Percentiles rank a stretch among this genome's conserved stretches.
Evolutionary conservation across 2,888 invertebrate species (phyloP).

Genomic region (Eulithis testata): DNA sequence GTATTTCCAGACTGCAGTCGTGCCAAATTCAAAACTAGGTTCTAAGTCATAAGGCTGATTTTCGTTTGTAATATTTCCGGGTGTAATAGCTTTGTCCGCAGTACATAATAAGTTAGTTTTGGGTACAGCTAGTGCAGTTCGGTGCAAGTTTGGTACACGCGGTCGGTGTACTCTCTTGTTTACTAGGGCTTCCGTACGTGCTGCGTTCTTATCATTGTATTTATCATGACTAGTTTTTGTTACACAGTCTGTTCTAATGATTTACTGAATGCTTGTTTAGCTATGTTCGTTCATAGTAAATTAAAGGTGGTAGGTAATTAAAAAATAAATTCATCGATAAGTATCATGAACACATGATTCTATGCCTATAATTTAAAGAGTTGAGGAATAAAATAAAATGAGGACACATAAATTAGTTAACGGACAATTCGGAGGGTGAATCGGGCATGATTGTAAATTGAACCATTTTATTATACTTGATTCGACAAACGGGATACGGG

Average conservation of each 20-base stretch:
- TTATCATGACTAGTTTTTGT: not conserved
- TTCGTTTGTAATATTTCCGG: not conserved
- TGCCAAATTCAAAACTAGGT: not conserved
- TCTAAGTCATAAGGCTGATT: not conserved
- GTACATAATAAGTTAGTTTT: conserved; percentile 4
- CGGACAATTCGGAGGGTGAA: not conserved
- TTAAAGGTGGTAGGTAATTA: too few species aligned
- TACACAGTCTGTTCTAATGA: not conserved
- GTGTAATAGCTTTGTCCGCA: not conserved
- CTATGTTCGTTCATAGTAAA: too few species aligned
- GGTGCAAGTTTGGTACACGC: conserved; percentile 25
- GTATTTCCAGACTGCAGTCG: not conserved
- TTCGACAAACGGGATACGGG: not conserved
- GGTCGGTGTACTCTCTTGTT: conserved; percentile 14
- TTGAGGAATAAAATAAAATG: not conserved
- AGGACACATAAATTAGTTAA: conserved; percentile 3
- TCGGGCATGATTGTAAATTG: conserved; percentile 3
- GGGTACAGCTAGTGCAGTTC: conserved; percentile 23
- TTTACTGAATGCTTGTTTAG: too few species aligned
- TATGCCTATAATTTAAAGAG: conserved; percentile 1
- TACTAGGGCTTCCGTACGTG: conserved; percentile 6
- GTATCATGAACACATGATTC: not conserved
- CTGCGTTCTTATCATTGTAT: not conserved
- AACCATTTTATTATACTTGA: conserved; percentile 4
- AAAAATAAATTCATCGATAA: not conserved